Evolutionary conservation across 2,113 vertebrate genomes (phyloP).

Genomic region (Paracanthobrama guichenoti): DNA sequence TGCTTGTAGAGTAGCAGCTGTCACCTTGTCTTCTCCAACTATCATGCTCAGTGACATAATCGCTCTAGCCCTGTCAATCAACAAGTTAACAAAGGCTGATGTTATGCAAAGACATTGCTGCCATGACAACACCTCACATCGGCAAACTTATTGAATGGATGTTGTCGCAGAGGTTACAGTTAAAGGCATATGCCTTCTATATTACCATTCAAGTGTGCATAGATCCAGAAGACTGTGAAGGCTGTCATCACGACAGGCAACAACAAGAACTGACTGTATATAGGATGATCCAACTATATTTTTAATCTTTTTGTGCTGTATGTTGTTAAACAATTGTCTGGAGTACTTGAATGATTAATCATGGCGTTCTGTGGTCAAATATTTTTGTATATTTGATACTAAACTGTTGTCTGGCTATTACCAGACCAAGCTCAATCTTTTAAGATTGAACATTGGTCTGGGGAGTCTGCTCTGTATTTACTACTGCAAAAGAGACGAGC

Average conservation of each 20-base stretch:
- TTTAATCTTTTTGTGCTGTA: background rate
- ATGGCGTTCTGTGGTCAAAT: background rate
- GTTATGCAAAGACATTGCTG: conserved; percentile 3
- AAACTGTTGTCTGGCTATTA: no score
- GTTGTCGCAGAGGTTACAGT: background rate
- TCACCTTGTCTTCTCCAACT: background rate
- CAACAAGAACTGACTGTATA: no score
- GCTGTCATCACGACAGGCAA: background rate
- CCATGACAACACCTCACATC: background rate
- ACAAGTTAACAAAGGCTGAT: conserved; percentile 12
- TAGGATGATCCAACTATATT: background rate
- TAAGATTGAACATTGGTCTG: no score
- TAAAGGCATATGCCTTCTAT: background rate
- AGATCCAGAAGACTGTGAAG: background rate
- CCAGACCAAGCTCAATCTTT: no score
- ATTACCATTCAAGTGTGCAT: background rate
- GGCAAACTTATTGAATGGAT: background rate
- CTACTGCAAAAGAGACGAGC: no score
- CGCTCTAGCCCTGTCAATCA: background rate
- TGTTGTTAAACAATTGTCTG: background rate
- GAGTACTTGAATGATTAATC: background rate
- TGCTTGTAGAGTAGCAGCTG: background rate
- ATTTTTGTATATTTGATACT: background rate
- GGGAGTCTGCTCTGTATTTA: no score
- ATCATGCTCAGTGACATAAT: background rate